Evolutionary conservation across 2,797 vertebrate species (phyloP), one percentile per base, ranked within the genome.

Genomic region (Falco rusticolus): DNA sequence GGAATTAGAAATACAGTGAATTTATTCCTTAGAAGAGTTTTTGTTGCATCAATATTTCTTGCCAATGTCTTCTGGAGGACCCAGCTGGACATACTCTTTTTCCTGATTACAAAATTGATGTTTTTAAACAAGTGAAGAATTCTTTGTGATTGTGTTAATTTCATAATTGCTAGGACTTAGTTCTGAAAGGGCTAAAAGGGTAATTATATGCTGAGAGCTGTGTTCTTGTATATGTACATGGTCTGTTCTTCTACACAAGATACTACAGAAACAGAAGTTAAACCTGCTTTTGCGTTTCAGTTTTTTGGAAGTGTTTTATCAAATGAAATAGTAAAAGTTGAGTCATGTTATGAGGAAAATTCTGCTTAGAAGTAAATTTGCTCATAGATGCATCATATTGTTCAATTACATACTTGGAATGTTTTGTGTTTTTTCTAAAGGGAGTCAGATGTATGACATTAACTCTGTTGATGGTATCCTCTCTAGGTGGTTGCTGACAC

Each of bases 81-180:
- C 16, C 41, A 84, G 57, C 28, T 84, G 84, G 70, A 75, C 66
- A 60, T 56, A 81, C 6, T 93, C 5, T 21, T 84, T 68, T 13
- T 4, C 31, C 25, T 87, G 63, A 87, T 66, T 53, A 60, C 74
- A 82, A 94, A 92, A 82, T 45, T 60, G 3, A 41, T 82, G 22
- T 25, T 94, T 93, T 82, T 81, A 82, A 94, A 80, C 19, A 64
- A 87, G 13, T 48, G 66, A 90, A 87, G 66, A 86, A 66, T 29
- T 70, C 31, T 81, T 84, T 56, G 13, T 68, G 7, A 28, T 50
- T 72, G 25, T 69, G 37, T 72, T 89, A 57, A 94, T 89, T 91
- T 91, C 54, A 29, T 84, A 87, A 89, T 80, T 66, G 16, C 43
- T 94, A 63, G 39, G 16, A 65, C 29, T 74, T 85, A 79, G 74